These are phyloP conservation scores for Porites lobata DNA, from an alignment of 92 coral and sea anemone genomes.

Conservation along the genomic window DNA sequence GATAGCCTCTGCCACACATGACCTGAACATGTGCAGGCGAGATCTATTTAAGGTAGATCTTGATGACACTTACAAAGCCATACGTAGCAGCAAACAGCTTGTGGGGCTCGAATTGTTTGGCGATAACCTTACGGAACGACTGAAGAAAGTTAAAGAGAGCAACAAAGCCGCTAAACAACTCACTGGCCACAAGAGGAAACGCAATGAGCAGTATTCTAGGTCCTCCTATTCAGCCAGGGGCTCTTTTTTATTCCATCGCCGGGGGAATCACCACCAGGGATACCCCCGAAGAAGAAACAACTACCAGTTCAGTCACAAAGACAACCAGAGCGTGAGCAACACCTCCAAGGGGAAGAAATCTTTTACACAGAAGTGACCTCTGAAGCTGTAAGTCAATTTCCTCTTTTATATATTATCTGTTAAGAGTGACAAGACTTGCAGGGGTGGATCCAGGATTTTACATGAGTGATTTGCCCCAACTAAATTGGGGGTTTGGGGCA, in stretches of 20 bases:
- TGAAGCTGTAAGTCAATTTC: neutral
- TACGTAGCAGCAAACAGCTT: constrained; percentile 25
- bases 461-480: too few relatives aligned
- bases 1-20: constrained; percentile 49
- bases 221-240: neutral
- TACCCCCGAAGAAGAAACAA: neutral
- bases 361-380: neutral
- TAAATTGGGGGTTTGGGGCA: too few relatives aligned
- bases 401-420: neutral
- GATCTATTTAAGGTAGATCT: constrained; percentile 52
- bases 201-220: neutral
- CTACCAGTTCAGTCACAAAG: neutral
- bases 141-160: neutral
- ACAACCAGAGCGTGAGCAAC: neutral
- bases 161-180: constrained; percentile 2
- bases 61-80: constrained; percentile 47
- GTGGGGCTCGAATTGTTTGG: constrained; percentile 62
- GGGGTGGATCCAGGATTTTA: too few relatives aligned
- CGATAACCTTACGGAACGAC: constrained; percentile 46
- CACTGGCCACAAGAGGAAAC: neutral
- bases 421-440: too few relatives aligned
- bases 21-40: constrained; percentile 42
- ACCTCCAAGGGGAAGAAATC: neutral
- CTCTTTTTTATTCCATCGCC: neutral
- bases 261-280: neutral